Conservation (phyloP, 64 coral and sea anemone species). For the Stichodactyla mertensii region DNA sequence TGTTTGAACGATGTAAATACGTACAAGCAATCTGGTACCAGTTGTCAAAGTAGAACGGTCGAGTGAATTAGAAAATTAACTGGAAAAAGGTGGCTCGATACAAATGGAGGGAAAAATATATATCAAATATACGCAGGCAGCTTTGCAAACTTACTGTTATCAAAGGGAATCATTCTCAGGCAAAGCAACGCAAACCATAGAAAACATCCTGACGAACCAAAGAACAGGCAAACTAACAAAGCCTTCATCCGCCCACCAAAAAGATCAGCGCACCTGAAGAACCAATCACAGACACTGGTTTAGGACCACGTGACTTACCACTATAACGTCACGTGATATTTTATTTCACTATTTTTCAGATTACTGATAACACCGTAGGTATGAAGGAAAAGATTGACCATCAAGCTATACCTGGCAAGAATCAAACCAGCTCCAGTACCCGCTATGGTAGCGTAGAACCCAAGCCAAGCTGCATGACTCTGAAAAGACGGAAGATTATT, state of each 20-base stretch:
- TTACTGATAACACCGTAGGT: too few relatives aligned
- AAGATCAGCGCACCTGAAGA: conserved; percentile 71
- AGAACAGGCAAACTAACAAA: conserved; percentile 76
- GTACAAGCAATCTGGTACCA: too few relatives aligned
- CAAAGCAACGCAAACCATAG: conserved; percentile 95
- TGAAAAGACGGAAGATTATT: neutral
- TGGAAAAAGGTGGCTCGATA: too few relatives aligned
- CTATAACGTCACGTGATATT: neutral
- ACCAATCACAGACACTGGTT: neutral
- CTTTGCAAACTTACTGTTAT: conserved; percentile 50
- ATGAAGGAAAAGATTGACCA: neutral
- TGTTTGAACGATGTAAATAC: too few relatives aligned
- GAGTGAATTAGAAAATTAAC: too few relatives aligned
- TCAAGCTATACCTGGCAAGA: conserved; percentile 60
- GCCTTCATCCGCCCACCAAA: conserved; percentile 88
- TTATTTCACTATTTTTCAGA: too few relatives aligned
- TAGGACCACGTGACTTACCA: neutral
- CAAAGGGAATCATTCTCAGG: conserved; percentile 73
- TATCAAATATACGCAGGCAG: too few relatives aligned
- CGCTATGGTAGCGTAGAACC: conserved; percentile 86
- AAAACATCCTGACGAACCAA: conserved; percentile 76
- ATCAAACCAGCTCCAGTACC: conserved; percentile 86
- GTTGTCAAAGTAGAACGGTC: too few relatives aligned
- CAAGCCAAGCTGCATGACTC: conserved; percentile 77
- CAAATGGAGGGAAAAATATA: too few relatives aligned